These are phyloP conservation scores for Hypanus sabinus DNA, from an alignment of 2,113 vertebrate genomes.

Conservation along the genomic window DNA sequence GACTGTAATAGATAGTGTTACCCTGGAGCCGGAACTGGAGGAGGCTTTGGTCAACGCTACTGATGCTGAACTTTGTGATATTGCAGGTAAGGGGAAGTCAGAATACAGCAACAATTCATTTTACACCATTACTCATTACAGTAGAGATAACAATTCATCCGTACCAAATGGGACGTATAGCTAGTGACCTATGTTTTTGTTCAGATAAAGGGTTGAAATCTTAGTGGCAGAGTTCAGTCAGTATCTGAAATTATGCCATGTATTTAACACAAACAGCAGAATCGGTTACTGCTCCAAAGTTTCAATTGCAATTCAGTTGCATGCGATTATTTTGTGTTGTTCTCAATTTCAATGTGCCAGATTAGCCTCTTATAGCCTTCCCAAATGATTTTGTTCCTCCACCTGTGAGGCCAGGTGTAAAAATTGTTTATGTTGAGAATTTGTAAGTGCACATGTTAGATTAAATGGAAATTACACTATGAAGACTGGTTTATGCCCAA, in stretches of 20 bases:
- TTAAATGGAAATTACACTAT: background rate
- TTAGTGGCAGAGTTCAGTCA: no score
- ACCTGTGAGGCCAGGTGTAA: background rate
- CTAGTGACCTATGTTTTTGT: no score
- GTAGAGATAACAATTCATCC: no score
- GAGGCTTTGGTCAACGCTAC: slow-evolving; percentile 86
- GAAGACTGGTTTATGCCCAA: background rate
- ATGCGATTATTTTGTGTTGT: background rate
- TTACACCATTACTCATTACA: background rate
- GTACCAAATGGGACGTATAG: no score
- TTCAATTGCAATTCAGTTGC: background rate
- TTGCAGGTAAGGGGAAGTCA: slow-evolving; percentile 71
- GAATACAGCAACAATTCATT: background rate
- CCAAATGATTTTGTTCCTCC: background rate
- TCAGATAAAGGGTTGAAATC: no score
- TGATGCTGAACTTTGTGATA: slow-evolving; percentile 93
- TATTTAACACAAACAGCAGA: background rate
- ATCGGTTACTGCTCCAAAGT: no score
- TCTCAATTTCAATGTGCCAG: background rate
- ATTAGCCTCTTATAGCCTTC: background rate
- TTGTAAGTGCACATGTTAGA: background rate
- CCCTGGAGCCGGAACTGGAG: slow-evolving; percentile 89
- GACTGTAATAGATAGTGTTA: slow-evolving; percentile 85
- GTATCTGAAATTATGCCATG: no score
- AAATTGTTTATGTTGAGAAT: background rate